phyloP scores from a whole-genome alignment of 2,797 vertebrate genomes.

The Ctenochaetus hawaiiensis region DNA sequence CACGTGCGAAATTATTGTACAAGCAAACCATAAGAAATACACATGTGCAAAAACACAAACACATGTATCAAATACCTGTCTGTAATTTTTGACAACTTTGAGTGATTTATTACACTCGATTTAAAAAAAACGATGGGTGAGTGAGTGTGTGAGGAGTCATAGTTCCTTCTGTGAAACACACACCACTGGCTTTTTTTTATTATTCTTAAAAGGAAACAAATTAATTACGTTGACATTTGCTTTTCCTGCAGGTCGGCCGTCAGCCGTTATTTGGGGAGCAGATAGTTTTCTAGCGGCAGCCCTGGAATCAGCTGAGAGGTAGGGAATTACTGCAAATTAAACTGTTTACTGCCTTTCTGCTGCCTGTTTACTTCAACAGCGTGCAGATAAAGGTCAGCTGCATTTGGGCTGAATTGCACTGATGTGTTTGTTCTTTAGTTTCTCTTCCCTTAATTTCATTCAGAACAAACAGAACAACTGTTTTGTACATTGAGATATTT shows the following conservation, averaged over 20 bases:
- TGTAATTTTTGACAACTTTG: constrained; percentile 6
- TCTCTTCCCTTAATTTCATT: not conserved
- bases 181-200: constrained; percentile 22
- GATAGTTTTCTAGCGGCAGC: constrained; percentile 36
- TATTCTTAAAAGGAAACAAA: constrained; percentile 50
- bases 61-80: constrained; percentile 5
- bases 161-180: constrained; percentile 31
- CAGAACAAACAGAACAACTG: not conserved
- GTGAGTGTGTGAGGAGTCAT: not conserved
- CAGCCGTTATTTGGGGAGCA: constrained; percentile 41
- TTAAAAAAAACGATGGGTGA: constrained; percentile 18
- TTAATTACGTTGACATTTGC: constrained; percentile 52
- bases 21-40: not conserved
- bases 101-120: constrained; percentile 52
- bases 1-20: constrained; percentile 8
- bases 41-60: constrained; percentile 13
- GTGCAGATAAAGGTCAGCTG: constrained; percentile 45
- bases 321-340: constrained; percentile 43
- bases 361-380: constrained; percentile 22
- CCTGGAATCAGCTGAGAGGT: constrained; percentile 50
- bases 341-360: constrained; percentile 30
- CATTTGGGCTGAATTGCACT: constrained; percentile 32
- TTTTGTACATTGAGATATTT: too few relatives aligned
- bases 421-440: constrained; percentile 28
- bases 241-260: constrained; percentile 49